A percentile compares a stretch with the other conserved stretches of the same genome.
Evolutionary conservation across 2,113 vertebrate genomes (phyloP).

Genomic region (Tiliqua scincoides): DNA sequence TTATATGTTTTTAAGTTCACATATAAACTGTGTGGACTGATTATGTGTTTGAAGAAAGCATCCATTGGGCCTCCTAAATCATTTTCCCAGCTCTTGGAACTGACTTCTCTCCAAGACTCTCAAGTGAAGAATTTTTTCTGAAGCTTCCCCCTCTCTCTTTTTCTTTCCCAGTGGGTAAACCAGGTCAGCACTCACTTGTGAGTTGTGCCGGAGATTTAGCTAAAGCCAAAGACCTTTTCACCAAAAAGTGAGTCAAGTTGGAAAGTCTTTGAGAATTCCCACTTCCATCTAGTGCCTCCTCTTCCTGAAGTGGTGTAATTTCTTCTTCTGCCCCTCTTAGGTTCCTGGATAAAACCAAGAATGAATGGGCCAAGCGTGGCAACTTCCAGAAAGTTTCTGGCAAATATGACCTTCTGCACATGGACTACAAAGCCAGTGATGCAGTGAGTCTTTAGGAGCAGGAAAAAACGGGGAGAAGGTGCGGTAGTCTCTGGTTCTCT

Average conservation of each 20-base stretch:
- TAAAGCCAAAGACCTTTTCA: constrained; percentile 88
- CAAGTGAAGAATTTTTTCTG: not conserved
- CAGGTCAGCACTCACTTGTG: constrained; percentile 81
- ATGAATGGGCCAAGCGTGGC: constrained; percentile 81
- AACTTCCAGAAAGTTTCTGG: constrained; percentile 85
- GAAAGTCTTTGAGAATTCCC: fast-evolving
- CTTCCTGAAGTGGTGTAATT: not conserved
- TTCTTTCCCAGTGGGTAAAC: constrained; percentile 84
- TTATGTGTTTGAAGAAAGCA: not conserved
- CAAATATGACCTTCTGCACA: constrained; percentile 88
- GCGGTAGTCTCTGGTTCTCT: not conserved
- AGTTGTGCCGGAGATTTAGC: constrained; percentile 78
- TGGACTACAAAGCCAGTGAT: constrained; percentile 79
- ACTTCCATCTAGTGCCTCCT: not conserved
- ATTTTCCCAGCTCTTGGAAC: not conserved
- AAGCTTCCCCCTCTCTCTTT: not conserved
- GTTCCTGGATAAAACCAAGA: constrained; percentile 91
- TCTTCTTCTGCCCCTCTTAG: constrained; percentile 63
- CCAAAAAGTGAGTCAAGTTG: constrained; percentile 82
- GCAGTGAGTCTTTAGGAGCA: not conserved
- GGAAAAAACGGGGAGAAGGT: not conserved
- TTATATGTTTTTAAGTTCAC: not conserved
- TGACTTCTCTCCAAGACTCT: not conserved
- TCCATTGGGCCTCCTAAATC: too few species aligned
- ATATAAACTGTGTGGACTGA: not conserved